Evolutionary conservation across 2,113 vertebrate species (phyloP).

Genomic region (Acrocephalus kingi): DNA sequence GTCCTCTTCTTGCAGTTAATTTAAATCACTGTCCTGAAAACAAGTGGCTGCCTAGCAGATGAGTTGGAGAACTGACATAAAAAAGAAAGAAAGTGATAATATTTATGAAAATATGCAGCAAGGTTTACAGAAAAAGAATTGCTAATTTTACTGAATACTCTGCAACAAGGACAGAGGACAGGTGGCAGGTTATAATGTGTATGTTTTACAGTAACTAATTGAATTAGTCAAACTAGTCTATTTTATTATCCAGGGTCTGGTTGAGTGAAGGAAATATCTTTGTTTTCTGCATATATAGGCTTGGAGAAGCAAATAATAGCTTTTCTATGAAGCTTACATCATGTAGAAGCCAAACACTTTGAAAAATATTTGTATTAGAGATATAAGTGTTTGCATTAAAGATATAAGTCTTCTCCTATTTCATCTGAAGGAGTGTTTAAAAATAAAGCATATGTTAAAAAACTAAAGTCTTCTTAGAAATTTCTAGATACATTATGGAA

Average conservation of each 20-base stretch:
- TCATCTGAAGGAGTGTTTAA: neutral
- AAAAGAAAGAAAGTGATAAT: neutral
- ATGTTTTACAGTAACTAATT: neutral
- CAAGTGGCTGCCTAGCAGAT: neutral
- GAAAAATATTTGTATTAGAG: neutral
- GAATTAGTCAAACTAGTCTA: neutral
- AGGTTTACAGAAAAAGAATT: neutral
- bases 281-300: neutral
- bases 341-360: neutral
- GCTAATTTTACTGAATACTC: neutral
- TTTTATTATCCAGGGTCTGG: neutral
- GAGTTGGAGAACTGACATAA: neutral
- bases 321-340: neutral
- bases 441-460: neutral
- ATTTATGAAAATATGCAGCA: neutral
- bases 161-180: neutral
- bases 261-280: neutral
- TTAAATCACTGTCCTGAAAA: neutral
- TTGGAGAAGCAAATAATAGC: neutral
- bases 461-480: neutral
- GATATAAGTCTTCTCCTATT: fast-evolving
- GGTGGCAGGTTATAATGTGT: neutral
- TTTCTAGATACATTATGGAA: neutral
- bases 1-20: neutral
- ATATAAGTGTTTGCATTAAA: neutral